phyloP scores from a whole-genome alignment of 2,113 vertebrate species.

The Sebastes schlegelii region DNA sequence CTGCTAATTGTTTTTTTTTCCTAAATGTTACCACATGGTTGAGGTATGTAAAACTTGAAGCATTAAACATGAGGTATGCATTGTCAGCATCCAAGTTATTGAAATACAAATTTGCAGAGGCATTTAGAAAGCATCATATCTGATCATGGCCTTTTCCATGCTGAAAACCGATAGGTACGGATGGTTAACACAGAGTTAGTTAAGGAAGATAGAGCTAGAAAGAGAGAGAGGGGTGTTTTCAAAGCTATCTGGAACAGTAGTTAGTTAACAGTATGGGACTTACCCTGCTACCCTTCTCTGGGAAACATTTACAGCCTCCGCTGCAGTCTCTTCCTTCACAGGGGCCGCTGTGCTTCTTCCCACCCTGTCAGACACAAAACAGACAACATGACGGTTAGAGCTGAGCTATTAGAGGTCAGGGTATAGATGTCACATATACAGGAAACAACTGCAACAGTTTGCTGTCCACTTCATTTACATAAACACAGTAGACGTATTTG shows the following conservation, averaged over 20 bases:
- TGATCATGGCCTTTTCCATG: constrained; percentile 28
- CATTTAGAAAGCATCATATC: constrained; percentile 3
- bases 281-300: constrained; percentile 96
- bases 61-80: background rate
- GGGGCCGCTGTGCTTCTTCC: constrained; percentile 89
- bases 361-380: constrained; percentile 86
- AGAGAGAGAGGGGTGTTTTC: constrained; percentile 24
- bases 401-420: background rate
- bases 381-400: constrained; percentile 41
- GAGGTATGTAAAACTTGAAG: background rate
- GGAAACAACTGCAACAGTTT: constrained; percentile 5
- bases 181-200: constrained; percentile 1
- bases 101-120: background rate
- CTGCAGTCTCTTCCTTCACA: constrained; percentile 98
- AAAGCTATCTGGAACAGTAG: constrained; percentile 29
- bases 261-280: constrained; percentile 78
- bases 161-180: background rate
- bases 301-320: constrained; percentile 93
- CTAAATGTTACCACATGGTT: background rate
- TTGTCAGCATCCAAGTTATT: background rate
- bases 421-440: background rate
- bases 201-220: background rate
- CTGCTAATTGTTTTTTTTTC: background rate
- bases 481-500: constrained; percentile 2
- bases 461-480: background rate